Evolutionary conservation across 37 sponge, comb jelly and placozoan genomes (phyloP), one percentile per base, ranked within the genome.

Genomic region (Cladorhizidae sp.): DNA sequence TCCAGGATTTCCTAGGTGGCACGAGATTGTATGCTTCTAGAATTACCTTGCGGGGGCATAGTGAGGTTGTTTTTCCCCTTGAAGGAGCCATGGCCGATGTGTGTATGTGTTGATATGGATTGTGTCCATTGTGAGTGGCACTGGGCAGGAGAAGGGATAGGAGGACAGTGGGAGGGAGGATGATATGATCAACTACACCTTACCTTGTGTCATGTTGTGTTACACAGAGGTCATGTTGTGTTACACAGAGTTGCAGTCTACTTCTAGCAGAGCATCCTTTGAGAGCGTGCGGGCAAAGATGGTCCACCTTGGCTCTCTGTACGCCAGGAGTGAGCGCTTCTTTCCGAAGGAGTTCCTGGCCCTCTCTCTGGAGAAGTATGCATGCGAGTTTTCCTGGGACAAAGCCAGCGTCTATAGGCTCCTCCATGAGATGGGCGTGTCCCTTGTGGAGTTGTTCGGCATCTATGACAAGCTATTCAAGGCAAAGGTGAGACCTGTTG

Each of bases 391-490:
- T 72, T 40, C 40, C 3, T 92, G 94, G 94, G 64, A 80, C 11
- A 59, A 39, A 23, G 77, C 54, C 33, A 85, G 73, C 63, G 76
- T 89, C 0, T 57, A 80, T 52, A 35, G 64, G 17, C 67, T 80
- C 32, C 62, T 95, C 35, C 79, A 36, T 62, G 68, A 80, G 69
- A 55, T 95, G 23, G 95, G 93, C 5, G 80, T 92, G 43, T 70
- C 95, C 9, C 23, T 78, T 25, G 61, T 29, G 26, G n/a, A 74
- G 1, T 80, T 95, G 58, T 83, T 90, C 41, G n/a, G 32, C 26
- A 59, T 92, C 56, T 95, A 95, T 41, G 76, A 92, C 68, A 75
- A 62, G 42, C 75, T 95, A 43, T 88, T 88, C 59, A 84, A 92
- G 45, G 83, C 89, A 17, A 95, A 92, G 86, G 93, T 89, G 37